These are phyloP conservation scores for Ursus arctos DNA, from an alignment of 2,113 vertebrate genomes.

Conservation along the genomic window DNA sequence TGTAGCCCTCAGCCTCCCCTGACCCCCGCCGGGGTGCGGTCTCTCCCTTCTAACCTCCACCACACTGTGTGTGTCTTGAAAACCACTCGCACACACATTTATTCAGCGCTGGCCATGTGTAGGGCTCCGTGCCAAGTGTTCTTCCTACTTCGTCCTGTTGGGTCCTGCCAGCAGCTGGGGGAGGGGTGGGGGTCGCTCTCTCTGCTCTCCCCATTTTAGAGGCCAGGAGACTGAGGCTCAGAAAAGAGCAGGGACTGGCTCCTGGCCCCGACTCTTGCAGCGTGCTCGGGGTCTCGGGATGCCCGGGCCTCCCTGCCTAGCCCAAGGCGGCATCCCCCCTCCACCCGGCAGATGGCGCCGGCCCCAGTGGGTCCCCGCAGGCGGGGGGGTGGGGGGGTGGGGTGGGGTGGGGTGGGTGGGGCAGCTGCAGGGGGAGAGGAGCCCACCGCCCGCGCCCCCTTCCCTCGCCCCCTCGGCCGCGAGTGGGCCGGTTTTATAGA, in stretches of 20 bases:
- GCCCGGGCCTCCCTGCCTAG: accelerated
- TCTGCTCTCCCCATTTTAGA: background rate
- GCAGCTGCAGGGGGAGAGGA: background rate
- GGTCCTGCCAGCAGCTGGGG: background rate
- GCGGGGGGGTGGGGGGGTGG: background rate
- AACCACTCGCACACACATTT: background rate
- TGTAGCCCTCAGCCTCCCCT: background rate
- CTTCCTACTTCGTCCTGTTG: background rate
- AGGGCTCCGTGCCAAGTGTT: background rate
- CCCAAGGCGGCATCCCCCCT: background rate
- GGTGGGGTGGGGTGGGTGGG: background rate
- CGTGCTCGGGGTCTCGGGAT: background rate
- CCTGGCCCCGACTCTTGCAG: background rate
- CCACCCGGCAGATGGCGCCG: constrained; percentile 33
- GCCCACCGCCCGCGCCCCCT: accelerated
- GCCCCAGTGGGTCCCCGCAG: background rate
- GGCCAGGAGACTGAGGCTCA: background rate
- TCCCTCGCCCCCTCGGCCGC: accelerated
- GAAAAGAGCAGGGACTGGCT: accelerated
- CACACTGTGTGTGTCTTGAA: background rate
- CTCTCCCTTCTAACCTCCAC: background rate
- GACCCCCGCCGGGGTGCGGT: accelerated
- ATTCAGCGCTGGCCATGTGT: accelerated
- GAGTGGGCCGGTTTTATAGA: constrained; percentile 50
- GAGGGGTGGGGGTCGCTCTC: background rate